Percentiles rank a stretch among this genome's conserved stretches.
Conservation (phyloP, 2,797 vertebrate species). For the Malacoraja senta region DNA sequence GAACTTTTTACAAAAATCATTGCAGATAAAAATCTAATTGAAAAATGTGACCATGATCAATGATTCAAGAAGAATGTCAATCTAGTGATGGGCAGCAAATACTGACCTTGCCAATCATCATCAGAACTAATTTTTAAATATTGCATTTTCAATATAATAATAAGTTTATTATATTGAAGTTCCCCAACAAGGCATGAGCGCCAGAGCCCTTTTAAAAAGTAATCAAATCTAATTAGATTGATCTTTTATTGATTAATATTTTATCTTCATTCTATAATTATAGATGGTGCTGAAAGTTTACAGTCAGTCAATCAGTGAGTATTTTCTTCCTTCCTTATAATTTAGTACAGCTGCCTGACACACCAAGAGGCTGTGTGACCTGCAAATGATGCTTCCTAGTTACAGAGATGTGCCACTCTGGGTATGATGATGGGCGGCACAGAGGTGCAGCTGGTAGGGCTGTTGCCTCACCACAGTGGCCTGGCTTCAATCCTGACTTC, state of each 20-base stretch:
- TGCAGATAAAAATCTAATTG: not conserved
- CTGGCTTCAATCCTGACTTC: no score
- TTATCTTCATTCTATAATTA: constrained; percentile 5
- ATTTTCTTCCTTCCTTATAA: not conserved
- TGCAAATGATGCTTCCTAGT: not conserved
- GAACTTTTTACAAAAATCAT: not conserved
- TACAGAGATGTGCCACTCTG: not conserved
- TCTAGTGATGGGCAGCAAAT: not conserved
- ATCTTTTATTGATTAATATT: not conserved
- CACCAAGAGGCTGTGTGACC: not conserved
- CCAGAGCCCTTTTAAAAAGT: not conserved
- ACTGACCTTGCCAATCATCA: not conserved
- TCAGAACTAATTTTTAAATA: not conserved
- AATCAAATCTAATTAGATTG: not conserved
- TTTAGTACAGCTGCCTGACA: not conserved
- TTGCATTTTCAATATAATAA: not conserved
- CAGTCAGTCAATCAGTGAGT: constrained; percentile 26
- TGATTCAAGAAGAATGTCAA: not conserved
- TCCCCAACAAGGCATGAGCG: not conserved
- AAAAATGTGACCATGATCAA: not conserved
- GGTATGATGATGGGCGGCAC: not conserved
- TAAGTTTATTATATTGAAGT: not conserved
- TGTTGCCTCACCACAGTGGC: no score
- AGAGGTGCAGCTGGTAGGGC: no score
- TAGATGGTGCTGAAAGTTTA: constrained; percentile 12